phyloP scores from a whole-genome alignment of 2,797 vertebrate species.

The Chrosomus eos region DNA sequence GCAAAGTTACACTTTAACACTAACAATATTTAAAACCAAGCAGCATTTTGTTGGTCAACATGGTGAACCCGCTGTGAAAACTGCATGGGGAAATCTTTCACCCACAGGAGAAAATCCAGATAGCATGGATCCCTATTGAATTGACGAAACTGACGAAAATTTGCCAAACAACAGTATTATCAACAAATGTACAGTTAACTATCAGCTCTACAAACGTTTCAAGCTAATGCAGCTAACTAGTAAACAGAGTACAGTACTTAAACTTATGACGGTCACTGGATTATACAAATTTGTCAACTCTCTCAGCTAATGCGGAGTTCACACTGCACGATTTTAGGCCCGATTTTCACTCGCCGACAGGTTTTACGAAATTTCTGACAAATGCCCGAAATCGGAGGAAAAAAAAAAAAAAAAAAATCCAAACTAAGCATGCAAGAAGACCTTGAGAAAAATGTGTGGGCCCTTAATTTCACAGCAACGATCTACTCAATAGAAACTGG shows the following conservation, averaged over 20 bases:
- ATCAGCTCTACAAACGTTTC: neutral
- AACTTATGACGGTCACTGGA: too few species aligned
- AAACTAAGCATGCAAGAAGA: constrained; percentile 27
- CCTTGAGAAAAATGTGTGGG: constrained; percentile 9
- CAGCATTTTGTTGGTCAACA: neutral
- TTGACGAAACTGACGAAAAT: neutral
- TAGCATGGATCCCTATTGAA: neutral
- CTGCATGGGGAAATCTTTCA: neutral
- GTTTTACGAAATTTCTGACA: too few species aligned
- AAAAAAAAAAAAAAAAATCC: too few species aligned
- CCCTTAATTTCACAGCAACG: constrained; percentile 12
- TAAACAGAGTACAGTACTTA: constrained; percentile 25
- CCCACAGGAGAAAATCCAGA: neutral
- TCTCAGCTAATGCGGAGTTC: too few species aligned
- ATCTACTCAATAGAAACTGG: constrained; percentile 36
- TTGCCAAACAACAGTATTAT: neutral
- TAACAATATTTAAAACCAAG: neutral
- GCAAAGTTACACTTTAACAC: neutral
- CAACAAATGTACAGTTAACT: neutral
- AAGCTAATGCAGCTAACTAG: constrained; percentile 32
- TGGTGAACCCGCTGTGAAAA: neutral
- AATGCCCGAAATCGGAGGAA: too few species aligned
- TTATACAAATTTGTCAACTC: too few species aligned
- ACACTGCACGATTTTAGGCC: too few species aligned
- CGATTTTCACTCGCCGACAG: too few species aligned